These are phyloP conservation scores for Lontra canadensis DNA, from an alignment of 2,113 vertebrate species.

Conservation along the genomic window DNA sequence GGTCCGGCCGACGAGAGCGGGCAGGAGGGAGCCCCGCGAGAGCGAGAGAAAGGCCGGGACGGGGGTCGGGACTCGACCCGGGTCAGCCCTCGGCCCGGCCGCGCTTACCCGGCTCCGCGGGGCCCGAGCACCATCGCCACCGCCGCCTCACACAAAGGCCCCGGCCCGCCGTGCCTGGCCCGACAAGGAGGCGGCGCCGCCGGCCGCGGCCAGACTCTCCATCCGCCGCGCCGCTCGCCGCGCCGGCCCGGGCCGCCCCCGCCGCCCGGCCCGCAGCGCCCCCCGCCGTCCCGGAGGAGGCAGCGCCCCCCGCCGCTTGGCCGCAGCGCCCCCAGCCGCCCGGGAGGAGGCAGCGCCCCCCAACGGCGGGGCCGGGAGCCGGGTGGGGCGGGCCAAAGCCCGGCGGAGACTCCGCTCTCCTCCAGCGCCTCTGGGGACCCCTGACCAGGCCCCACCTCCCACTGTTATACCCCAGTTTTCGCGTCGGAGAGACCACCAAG, in stretches of 20 bases:
- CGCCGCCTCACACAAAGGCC: slow-evolving; percentile 79
- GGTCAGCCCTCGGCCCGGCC: not conserved
- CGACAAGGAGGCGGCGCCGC: slow-evolving; percentile 78
- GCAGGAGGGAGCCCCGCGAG: not conserved
- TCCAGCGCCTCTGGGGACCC: not conserved
- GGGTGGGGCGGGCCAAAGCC: not conserved
- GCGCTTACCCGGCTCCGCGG: slow-evolving; percentile 76
- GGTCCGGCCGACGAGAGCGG: not conserved
- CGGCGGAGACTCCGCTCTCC: not conserved
- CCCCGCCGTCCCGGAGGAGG: slow-evolving; percentile 79
- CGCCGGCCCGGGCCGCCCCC: slow-evolving; percentile 72
- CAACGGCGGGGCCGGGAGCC: not conserved
- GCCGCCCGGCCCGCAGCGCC: slow-evolving; percentile 75
- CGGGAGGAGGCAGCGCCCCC: slow-evolving; percentile 52
- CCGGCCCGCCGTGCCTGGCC: slow-evolving; percentile 74
- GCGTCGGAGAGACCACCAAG: too few relatives aligned
- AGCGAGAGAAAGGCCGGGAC: not conserved
- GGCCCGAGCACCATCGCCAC: slow-evolving; percentile 74
- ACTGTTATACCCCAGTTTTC: too few relatives aligned
- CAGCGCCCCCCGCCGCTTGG: slow-evolving; percentile 72
- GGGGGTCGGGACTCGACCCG: not conserved
- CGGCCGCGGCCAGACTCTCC: slow-evolving; percentile 78
- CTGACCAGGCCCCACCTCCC: not conserved
- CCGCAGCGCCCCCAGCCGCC: slow-evolving; percentile 51
- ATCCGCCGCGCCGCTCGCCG: slow-evolving; percentile 73